Evolutionary conservation across 1,140 invertebrate genomes (phyloP).

Genomic region (Calephelis virginiensis): DNA sequence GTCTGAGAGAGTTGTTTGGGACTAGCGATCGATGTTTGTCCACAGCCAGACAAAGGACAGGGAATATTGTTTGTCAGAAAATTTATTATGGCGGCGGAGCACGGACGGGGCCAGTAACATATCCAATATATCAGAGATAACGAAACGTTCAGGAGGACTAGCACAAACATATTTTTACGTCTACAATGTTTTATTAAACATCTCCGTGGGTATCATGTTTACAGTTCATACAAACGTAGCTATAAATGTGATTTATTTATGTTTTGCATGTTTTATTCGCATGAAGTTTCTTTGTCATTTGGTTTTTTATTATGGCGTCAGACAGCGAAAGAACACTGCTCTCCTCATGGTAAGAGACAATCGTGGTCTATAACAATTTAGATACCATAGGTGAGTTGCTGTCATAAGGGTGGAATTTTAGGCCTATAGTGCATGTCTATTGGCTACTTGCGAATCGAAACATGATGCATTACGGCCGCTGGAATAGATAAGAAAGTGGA

Average conservation of each 20-base stretch:
- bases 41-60: constrained; percentile 59
- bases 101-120: constrained; percentile 40
- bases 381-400: no score
- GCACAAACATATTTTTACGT: constrained; percentile 46
- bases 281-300: not conserved
- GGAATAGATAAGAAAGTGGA: no score
- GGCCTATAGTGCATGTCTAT: no score
- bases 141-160: constrained; percentile 30
- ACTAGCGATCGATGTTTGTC: constrained; percentile 38
- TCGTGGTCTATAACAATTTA: no score
- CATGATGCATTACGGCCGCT: no score
- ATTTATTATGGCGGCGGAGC: constrained; percentile 63
- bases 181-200: constrained; percentile 48
- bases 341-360: no score
- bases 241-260: constrained; percentile 37
- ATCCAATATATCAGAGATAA: constrained; percentile 48
- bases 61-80: constrained; percentile 74
- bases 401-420: no score
- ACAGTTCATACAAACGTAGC: constrained; percentile 31
- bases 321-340: no score
- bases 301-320: no score
- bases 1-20: constrained; percentile 21
- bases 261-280: constrained; percentile 12
- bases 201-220: constrained; percentile 36
- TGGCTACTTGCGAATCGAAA: no score